Conservation (phyloP, 2,797 vertebrate genomes). For the Cossypha caffra region DNA sequence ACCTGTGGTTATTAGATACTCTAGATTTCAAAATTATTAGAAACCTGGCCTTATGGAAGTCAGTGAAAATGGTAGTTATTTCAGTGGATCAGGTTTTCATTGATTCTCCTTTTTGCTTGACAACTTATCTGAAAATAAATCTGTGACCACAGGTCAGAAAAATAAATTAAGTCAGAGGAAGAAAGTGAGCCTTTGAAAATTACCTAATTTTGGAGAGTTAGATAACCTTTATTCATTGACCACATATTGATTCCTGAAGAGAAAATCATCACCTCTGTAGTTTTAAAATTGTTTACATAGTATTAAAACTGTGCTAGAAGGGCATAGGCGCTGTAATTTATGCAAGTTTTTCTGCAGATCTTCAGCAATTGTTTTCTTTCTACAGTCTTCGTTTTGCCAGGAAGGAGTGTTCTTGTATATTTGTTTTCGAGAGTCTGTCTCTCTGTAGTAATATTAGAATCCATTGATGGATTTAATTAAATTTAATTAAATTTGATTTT, state of each 20-base stretch:
- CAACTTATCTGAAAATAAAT: background rate
- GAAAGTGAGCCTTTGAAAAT: background rate
- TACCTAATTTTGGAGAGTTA: background rate
- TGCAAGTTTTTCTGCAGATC: background rate
- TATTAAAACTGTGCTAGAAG: background rate
- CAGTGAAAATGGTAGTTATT: background rate
- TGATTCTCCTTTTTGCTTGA: background rate
- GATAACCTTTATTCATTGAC: background rate
- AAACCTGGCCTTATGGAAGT: background rate
- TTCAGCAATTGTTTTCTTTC: background rate
- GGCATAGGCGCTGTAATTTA: accelerated
- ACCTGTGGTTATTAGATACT: background rate
- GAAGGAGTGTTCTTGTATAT: background rate
- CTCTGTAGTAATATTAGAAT: background rate
- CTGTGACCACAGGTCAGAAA: background rate
- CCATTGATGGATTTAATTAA: background rate
- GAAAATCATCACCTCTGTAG: background rate
- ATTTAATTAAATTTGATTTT: background rate
- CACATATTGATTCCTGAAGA: background rate
- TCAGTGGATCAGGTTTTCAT: background rate
- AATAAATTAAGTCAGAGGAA: background rate
- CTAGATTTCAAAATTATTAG: background rate
- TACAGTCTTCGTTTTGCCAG: background rate
- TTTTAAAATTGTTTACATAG: background rate
- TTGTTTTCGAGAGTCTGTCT: background rate